These are phyloP conservation scores for Nylanderia fulva DNA, from an alignment of 1,140 invertebrate species.

Conservation along the genomic window DNA sequence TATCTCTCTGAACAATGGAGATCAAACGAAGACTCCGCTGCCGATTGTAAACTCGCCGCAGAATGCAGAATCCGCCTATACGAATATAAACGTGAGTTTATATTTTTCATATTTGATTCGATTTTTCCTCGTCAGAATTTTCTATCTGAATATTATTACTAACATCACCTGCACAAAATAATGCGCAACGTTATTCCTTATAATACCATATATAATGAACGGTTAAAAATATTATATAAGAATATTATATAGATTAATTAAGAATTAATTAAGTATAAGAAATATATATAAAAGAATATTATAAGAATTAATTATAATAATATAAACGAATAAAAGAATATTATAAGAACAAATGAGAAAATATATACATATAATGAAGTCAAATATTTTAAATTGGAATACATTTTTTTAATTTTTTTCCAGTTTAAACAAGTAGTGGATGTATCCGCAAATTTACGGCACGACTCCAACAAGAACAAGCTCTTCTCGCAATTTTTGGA, in stretches of 20 bases:
- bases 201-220: not conserved
- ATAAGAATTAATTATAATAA: no score
- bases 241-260: no score
- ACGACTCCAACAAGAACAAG: slow-evolving; percentile 77
- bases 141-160: slow-evolving; percentile 67
- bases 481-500: slow-evolving; percentile 68
- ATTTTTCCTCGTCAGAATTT: slow-evolving; percentile 64
- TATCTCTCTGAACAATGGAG: slow-evolving; percentile 77
- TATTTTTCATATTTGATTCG: no score
- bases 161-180: slow-evolving; percentile 67
- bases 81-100: slow-evolving; percentile 66
- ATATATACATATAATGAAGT: no score
- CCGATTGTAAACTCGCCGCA: slow-evolving; percentile 68
- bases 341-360: no score
- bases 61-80: slow-evolving; percentile 67
- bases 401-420: no score
- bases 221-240: no score
- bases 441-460: slow-evolving; percentile 73
- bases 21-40: slow-evolving; percentile 74
- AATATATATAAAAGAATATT: no score
- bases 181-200: slow-evolving; percentile 23
- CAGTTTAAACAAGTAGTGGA: slow-evolving; percentile 76
- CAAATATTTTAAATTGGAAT: no score
- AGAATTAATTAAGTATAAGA: no score
- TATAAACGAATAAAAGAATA: no score